phyloP scores from a whole-genome alignment of 2,888 invertebrate genomes.

The Fragum fragum region DNA sequence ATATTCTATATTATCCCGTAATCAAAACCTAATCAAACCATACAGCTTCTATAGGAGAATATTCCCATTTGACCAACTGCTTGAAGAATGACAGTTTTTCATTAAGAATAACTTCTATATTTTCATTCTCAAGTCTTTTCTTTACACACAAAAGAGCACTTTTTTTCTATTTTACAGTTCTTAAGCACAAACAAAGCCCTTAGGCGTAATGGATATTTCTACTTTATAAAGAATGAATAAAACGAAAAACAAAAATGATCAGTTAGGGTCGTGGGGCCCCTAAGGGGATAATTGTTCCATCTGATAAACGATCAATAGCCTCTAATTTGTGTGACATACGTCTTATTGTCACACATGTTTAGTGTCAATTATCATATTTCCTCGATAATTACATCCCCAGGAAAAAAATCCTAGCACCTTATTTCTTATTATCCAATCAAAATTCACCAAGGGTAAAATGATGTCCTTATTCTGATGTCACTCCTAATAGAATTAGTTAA shows the following conservation, averaged over 20 bases:
- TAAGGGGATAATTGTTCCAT: slow-evolving; percentile 7
- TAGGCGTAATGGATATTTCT: slow-evolving; percentile 11
- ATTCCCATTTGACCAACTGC: slow-evolving; percentile 4
- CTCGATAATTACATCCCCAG: slow-evolving; percentile 1
- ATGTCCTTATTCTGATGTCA: slow-evolving; percentile 10
- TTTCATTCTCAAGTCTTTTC: slow-evolving; percentile 18
- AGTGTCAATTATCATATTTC: slow-evolving; percentile 27
- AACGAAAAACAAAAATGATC: not conserved
- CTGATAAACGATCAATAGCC: slow-evolving; percentile 14
- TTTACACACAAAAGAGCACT: not conserved
- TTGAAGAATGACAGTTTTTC: slow-evolving; percentile 1
- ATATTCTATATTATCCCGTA: slow-evolving; percentile 25
- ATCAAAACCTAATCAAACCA: slow-evolving; percentile 29
- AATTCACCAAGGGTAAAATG: slow-evolving; percentile 22
- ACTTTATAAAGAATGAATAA: not conserved
- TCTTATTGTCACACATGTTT: slow-evolving; percentile 26
- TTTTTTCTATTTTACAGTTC: slow-evolving; percentile 5
- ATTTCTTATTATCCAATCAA: slow-evolving; percentile 23
- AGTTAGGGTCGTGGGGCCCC: not conserved
- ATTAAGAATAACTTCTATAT: not conserved
- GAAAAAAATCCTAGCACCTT: slow-evolving; percentile 20
- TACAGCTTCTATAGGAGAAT: not conserved
- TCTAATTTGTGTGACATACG: slow-evolving; percentile 28
- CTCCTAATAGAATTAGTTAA: not conserved
- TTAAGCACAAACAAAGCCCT: slow-evolving; percentile 17